phyloP scores from a whole-genome alignment of 2,113 vertebrate genomes.

The Bos taurus region ARS-UCD2.0 NC_037347.1:59191001-59191500 shows the following conservation, averaged over 20 bases:
- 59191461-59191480: too few species aligned
- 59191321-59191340: too few species aligned
- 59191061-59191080: neutral
- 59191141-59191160: neutral
- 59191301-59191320: too few species aligned
- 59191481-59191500: too few species aligned
- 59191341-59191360: too few species aligned
- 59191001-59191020: neutral
- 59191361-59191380: too few species aligned
- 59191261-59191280: neutral
- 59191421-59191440: too few species aligned
- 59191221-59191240: neutral
- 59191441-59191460: accelerated
- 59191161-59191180: neutral
- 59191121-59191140: neutral
- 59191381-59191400: too few species aligned
- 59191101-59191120: neutral
- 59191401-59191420: too few species aligned
- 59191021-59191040: neutral
- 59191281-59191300: neutral
- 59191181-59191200: neutral
- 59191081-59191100: neutral
- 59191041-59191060: neutral
- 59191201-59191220: neutral
- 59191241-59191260: neutral